Conservation (phyloP, 2,888 invertebrate genomes). For the Steinernema scapterisci region DNA sequence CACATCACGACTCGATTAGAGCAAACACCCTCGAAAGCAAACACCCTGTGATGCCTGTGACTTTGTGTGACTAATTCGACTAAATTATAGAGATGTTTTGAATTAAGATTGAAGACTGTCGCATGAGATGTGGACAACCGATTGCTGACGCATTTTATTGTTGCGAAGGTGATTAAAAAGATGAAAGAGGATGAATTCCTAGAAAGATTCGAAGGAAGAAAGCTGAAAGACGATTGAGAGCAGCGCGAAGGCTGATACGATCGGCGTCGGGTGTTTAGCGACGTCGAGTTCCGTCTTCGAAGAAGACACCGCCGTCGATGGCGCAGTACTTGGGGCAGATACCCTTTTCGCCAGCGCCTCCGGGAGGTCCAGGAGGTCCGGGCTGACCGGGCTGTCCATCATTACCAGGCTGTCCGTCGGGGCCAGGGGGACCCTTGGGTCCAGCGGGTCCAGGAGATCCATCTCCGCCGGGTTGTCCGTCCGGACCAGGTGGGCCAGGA, state of each 20-base stretch:
- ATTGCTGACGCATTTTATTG: slow-evolving; percentile 22
- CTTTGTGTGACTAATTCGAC: too few species aligned
- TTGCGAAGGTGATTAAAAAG: slow-evolving; percentile 7
- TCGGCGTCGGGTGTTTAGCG: slow-evolving; percentile 8
- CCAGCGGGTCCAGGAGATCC: slow-evolving; percentile 40
- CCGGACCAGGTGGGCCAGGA: slow-evolving; percentile 2
- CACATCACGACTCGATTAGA: too few species aligned
- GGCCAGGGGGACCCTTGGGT: slow-evolving; percentile 40
- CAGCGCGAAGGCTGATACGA: slow-evolving; percentile 14
- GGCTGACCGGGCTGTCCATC: slow-evolving; percentile 37
- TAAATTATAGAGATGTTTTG: too few species aligned
- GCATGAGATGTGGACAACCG: background rate
- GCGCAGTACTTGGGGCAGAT: slow-evolving; percentile 44
- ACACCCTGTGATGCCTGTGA: too few species aligned
- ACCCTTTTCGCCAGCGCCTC: slow-evolving; percentile 41
- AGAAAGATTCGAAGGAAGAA: slow-evolving; percentile 18
- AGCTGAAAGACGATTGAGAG: slow-evolving; percentile 5
- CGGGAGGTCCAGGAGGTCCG: slow-evolving; percentile 35
- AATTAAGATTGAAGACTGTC: too few species aligned
- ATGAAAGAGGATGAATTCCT: slow-evolving; percentile 7
- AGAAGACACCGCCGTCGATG: slow-evolving; percentile 44
- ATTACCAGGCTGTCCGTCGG: slow-evolving; percentile 37
- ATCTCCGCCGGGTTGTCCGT: slow-evolving; percentile 36
- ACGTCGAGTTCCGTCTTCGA: slow-evolving; percentile 42
- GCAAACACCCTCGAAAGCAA: too few species aligned